Conservation (phyloP, 2,888 invertebrate genomes). For the Malthinus seriepunctatus region DNA sequence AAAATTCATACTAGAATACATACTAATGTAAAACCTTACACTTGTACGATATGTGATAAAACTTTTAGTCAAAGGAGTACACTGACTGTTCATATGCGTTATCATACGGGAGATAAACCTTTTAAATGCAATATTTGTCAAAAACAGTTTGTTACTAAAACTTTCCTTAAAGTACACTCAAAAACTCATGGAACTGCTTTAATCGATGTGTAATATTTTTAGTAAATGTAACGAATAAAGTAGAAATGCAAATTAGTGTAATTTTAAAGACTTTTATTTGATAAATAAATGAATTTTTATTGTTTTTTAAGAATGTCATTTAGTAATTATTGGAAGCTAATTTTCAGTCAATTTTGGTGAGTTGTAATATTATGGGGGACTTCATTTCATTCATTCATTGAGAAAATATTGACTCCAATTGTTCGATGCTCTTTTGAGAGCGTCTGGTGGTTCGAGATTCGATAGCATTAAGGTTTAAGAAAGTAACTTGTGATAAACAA, state of each 20-base stretch:
- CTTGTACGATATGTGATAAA: slow-evolving; percentile 40
- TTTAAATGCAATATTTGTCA: slow-evolving; percentile 50
- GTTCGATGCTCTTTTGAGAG: too few relatives aligned
- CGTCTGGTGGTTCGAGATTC: too few relatives aligned
- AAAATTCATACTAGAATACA: slow-evolving; percentile 41
- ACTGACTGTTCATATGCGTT: slow-evolving; percentile 43
- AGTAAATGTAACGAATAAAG: too few relatives aligned
- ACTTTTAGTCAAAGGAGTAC: slow-evolving; percentile 44
- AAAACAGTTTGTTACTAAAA: slow-evolving; percentile 36
- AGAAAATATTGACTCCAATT: background rate
- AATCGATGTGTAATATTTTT: slow-evolving; percentile 7
- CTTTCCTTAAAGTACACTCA: slow-evolving; percentile 31
- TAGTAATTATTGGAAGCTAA: background rate
- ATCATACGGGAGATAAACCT: slow-evolving; percentile 59
- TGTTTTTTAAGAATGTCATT: background rate
- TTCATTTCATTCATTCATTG: background rate
- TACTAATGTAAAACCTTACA: slow-evolving; percentile 42
- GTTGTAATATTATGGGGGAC: background rate
- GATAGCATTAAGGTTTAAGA: too few relatives aligned
- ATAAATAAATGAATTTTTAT: background rate
- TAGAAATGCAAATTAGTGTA: too few relatives aligned
- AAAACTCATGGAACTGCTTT: slow-evolving; percentile 31
- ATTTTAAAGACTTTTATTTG: too few relatives aligned
- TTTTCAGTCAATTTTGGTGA: background rate
- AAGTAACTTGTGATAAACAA: too few relatives aligned